phyloP scores from a whole-genome alignment of 2,888 invertebrate genomes.

The Nemotelus pantherinus region DNA sequence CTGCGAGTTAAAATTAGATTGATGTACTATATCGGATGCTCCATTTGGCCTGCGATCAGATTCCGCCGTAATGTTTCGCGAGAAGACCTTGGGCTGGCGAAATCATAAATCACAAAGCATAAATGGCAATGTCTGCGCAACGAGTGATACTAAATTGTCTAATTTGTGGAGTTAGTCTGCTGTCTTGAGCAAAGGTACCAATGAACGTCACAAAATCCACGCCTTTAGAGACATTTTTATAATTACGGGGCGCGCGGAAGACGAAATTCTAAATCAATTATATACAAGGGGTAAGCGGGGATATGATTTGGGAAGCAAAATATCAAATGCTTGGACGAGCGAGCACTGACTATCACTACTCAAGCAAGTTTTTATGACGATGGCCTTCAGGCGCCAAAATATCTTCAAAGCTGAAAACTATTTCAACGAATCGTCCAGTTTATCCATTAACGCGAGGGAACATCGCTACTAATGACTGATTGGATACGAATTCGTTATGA shows the following conservation, averaged over 20 bases:
- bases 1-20: constrained; percentile 18
- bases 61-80: neutral
- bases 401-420: neutral
- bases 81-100: constrained; percentile 19
- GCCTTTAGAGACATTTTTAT: neutral
- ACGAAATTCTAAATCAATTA: too few relatives aligned
- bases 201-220: constrained; percentile 24
- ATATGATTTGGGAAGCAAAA: too few relatives aligned
- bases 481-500: too few relatives aligned
- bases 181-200: neutral
- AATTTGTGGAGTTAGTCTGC: neutral
- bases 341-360: too few relatives aligned
- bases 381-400: constrained; percentile 23
- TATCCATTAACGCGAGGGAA: too few relatives aligned
- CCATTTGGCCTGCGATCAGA: constrained; percentile 12
- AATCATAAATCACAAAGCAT: constrained; percentile 33
- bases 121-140: neutral
- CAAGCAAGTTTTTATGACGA: neutral
- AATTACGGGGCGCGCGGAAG: too few relatives aligned
- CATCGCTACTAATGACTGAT: too few relatives aligned
- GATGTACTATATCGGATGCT: constrained; percentile 9
- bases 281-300: too few relatives aligned
- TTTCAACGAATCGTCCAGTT: neutral
- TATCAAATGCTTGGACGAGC: too few relatives aligned
- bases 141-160: too few relatives aligned